phyloP scores from a whole-genome alignment of 2,888 invertebrate species.

The Drosophila setosimentum region DNA sequence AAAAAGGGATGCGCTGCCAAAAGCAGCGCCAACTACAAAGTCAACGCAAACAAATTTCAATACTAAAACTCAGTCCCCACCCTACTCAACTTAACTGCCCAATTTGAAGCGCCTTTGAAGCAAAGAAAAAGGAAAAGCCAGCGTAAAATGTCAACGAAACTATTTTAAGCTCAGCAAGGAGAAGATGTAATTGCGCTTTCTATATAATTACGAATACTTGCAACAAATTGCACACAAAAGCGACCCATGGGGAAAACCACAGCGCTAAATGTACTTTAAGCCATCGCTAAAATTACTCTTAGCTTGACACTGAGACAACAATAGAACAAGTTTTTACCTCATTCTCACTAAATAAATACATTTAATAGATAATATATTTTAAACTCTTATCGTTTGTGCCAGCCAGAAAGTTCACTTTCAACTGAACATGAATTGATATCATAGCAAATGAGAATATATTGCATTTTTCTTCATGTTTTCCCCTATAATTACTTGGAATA shows the following conservation, averaged over 20 bases:
- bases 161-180: constrained; percentile 15
- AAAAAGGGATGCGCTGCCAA: constrained; percentile 57
- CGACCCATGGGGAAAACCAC: neutral
- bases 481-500: neutral
- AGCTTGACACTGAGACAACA: neutral
- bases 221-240: constrained; percentile 20
- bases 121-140: constrained; percentile 23
- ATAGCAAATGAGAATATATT: neutral
- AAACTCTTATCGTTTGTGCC: neutral
- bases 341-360: neutral
- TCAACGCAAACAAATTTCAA: constrained; percentile 72
- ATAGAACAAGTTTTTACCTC: no score
- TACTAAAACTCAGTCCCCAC: constrained; percentile 60
- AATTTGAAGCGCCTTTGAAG: constrained; percentile 42
- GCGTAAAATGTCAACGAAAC: constrained; percentile 45
- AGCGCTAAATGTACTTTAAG: neutral
- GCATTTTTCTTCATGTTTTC: neutral
- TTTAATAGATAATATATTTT: neutral
- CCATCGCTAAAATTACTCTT: neutral
- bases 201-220: constrained; percentile 45
- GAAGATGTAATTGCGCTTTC: constrained; percentile 50
- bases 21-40: constrained; percentile 47
- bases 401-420: neutral
- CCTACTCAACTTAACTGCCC: constrained; percentile 9
- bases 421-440: neutral